Percentiles rank a stretch among this genome's conserved stretches.
These are phyloP conservation scores for Neomorphus geoffroyi DNA, from an alignment of 2,797 vertebrate species.

Conservation along the genomic window DNA sequence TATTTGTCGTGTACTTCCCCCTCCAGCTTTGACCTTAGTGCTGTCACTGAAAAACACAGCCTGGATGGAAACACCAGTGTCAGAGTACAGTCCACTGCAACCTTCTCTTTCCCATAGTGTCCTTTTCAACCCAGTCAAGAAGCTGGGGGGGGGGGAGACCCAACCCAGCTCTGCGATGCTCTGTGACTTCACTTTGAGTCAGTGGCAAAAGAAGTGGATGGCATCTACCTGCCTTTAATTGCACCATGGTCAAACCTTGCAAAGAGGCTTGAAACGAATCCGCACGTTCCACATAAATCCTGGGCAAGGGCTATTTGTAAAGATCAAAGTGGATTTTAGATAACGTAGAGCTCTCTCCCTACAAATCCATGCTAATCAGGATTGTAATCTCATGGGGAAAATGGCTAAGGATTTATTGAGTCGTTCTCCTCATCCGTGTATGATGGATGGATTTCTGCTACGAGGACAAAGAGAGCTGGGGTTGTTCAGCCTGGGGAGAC, in stretches of 20 bases:
- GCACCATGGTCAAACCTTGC: neutral
- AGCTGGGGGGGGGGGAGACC: fast-evolving
- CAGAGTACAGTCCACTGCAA: neutral
- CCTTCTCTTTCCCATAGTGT: neutral
- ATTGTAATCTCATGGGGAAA: fast-evolving
- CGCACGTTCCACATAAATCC: neutral
- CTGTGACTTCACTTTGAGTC: neutral
- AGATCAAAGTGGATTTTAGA: neutral
- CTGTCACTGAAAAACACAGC: neutral
- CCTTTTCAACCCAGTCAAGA: neutral
- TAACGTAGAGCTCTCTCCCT: neutral
- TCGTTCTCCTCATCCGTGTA: neutral
- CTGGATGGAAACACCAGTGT: neutral
- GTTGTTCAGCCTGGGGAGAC: too few relatives aligned
- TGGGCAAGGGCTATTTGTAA: neutral
- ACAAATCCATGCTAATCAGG: neutral
- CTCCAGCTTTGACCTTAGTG: neutral
- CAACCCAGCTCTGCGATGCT: neutral
- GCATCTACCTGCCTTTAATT: neutral
- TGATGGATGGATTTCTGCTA: too few relatives aligned
- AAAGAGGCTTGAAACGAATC: neutral
- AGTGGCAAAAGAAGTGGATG: neutral
- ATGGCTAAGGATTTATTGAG: fast-evolving
- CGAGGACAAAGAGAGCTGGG: too few relatives aligned
- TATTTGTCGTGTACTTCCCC: neutral